Base-by-base conservation (phyloP, 2,888 invertebrate species). In the Agrochola lychnidis region DNA sequence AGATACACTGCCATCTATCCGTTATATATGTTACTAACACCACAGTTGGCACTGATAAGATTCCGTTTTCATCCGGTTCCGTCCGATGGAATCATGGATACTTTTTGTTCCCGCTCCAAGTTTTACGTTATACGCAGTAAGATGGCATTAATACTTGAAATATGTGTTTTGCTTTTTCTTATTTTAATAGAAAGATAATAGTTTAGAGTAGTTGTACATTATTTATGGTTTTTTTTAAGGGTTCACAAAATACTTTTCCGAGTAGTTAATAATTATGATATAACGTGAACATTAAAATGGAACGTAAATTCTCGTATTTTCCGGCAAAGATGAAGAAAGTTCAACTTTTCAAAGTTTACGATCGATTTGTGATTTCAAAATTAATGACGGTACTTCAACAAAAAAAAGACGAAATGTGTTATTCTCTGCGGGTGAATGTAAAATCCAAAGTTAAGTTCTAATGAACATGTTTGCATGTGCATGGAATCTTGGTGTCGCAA, bases 301-400 rank as follows among this genome's bases (percentile, higher is more conserved):
- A 81, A 82, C 78, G 78, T 70, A 12, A 36, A 19, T 40, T 61
- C 16, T 10, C 9, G 16, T 10, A 19, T 56, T 51, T 71, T 70
- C 82, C 64, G 76, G 61, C 45, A 75, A 81, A 73, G 25, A 36
- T 63, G 25, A 51, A 56, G 42, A 53, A 76, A 66, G 45, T 57
- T 80, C 4, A 75, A 63, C 51, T 75, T 81, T 76, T 77, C 30
- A 64, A 70, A 79, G 45, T 64, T 79, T 69, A 40, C 9, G 14
- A 36, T 16, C 7, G 25, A 14, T 19, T 61, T 42, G 19, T 12
- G 1, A 36, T 70, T 70, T 40, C 9, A 19, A 45, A 36, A 67
- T 19, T 4, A 45, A 36, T 36, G 82, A 70, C 56, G 83, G 83
- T 84, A 84, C 64, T 79, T 73, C 22, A 51, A 68, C 30, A 30